phyloP scores from a whole-genome alignment of 2,113 vertebrate species.

The Ammospiza caudacuta region DNA sequence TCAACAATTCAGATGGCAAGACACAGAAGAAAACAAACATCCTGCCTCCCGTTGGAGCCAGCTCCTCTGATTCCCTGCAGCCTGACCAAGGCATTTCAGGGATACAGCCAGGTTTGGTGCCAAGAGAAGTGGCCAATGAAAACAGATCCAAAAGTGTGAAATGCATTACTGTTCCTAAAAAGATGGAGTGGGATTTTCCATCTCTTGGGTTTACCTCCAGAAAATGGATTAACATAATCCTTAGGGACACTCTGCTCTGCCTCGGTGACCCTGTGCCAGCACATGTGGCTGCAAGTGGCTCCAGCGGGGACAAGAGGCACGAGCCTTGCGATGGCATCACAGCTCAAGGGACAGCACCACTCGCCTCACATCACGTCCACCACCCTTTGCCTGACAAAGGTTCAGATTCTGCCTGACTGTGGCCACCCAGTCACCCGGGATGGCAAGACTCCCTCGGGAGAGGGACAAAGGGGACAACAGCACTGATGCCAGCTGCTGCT shows the following conservation, averaged over 20 bases:
- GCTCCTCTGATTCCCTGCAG: not conserved
- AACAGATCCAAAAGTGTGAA: constrained; percentile 13
- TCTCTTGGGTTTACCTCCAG: not conserved
- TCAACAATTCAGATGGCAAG: not conserved
- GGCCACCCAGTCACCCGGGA: not conserved
- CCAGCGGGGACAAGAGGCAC: not conserved
- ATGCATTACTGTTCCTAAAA: not conserved
- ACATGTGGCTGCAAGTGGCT: not conserved
- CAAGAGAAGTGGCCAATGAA: not conserved
- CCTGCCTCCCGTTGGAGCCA: not conserved
- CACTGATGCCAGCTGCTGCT: not conserved
- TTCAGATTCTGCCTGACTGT: not conserved
- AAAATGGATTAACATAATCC: constrained; percentile 43
- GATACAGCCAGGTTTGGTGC: not conserved
- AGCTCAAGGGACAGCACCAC: accelerated
- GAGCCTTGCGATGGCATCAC: accelerated
- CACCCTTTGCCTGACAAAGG: not conserved
- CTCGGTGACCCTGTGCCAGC: not conserved
- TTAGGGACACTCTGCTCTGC: not conserved
- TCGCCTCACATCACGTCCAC: not conserved
- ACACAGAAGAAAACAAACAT: not conserved
- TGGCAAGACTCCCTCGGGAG: not conserved
- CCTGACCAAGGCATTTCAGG: not conserved
- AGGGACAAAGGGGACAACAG: not conserved
- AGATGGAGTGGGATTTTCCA: not conserved